Base-by-base conservation (phyloP, 1,140 invertebrate species). In the Maconellicoccus hirsutus region DNA sequence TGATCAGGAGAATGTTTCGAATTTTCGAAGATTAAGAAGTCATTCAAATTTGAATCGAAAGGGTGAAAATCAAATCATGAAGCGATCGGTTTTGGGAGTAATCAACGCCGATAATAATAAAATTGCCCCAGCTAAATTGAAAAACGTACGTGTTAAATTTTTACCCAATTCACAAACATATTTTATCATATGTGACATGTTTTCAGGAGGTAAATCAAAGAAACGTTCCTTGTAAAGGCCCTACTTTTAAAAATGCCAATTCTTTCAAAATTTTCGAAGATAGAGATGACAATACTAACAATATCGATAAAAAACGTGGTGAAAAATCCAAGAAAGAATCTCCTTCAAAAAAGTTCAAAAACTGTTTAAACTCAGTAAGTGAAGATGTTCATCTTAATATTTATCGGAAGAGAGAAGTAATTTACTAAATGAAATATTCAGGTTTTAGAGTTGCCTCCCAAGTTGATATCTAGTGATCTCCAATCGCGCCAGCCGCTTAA, bases 1-100 rank as follows among this genome's bases (percentile, higher is more conserved):
- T 74, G 86, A 87, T 79, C 85, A 87, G 79, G 86, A 88, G 80
- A 87, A 87, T 22, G 75, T 77, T 29, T 73, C 73, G 19, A 77
- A 77, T 73, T 69, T 74, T 75, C 61, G 77, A 26, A 79, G 80
- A 74, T 80, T 82, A 77, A 83, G 81, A 74, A 76, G 76, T 71
- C 78, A 80, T 72, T 75, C 79, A 70, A 70, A 70, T 6, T 2
- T 25, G 16, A 66, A 66, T 66, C 61, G 19, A 1, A 74, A 75
- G 26, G 76, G 77, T 42, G 73, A 61, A n/a, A 81, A 80, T 79
- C 76, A 78, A 66, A 74, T 79, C 70, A 80, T 79, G 25, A 86
- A 85, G 77, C 82, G 86, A 70, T 81, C 85, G 8, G 82, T 83
- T 23, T 77, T 84, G 1, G 83, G 83, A 0, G 77, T 81, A 19